These are phyloP conservation scores for Eretmochelys imbricata DNA, from an alignment of 2,113 vertebrate species.

Conservation along the genomic window DNA sequence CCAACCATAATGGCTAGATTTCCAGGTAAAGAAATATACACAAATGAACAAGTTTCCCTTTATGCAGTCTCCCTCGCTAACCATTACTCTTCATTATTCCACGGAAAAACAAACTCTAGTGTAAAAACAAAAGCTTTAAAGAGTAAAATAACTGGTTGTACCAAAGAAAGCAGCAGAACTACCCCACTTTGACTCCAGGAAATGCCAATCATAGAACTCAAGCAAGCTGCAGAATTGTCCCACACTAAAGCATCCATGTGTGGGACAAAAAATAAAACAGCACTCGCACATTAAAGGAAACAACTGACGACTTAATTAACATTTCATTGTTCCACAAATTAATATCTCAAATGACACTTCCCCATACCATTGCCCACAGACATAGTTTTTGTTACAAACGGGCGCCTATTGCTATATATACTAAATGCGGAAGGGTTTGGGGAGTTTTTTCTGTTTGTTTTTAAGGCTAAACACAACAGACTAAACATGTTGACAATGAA, in stretches of 20 bases:
- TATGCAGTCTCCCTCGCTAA: background rate
- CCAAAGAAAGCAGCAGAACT: conserved; percentile 53
- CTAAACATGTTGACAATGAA: background rate
- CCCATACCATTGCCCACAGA: fast-evolving
- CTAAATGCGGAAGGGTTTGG: fast-evolving
- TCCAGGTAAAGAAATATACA: background rate
- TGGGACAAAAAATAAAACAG: conserved; percentile 15
- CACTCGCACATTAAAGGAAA: background rate
- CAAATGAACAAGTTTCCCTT: background rate
- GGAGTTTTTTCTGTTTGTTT: background rate
- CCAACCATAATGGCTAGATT: background rate
- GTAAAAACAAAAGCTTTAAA: conserved; percentile 25
- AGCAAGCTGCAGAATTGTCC: background rate
- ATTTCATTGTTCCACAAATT: fast-evolving
- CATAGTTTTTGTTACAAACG: background rate
- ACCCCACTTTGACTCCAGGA: conserved; percentile 60
- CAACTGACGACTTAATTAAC: fast-evolving
- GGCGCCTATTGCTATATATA: background rate
- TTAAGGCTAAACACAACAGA: fast-evolving
- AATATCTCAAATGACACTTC: background rate
- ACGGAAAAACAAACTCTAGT: conserved; percentile 24
- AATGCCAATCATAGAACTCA: conserved; percentile 10
- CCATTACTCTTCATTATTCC: background rate
- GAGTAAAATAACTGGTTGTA: conserved; percentile 55
- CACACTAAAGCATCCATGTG: background rate